Base-by-base conservation (phyloP, 2,113 vertebrate species). In the Notechis scutatus region DNA sequence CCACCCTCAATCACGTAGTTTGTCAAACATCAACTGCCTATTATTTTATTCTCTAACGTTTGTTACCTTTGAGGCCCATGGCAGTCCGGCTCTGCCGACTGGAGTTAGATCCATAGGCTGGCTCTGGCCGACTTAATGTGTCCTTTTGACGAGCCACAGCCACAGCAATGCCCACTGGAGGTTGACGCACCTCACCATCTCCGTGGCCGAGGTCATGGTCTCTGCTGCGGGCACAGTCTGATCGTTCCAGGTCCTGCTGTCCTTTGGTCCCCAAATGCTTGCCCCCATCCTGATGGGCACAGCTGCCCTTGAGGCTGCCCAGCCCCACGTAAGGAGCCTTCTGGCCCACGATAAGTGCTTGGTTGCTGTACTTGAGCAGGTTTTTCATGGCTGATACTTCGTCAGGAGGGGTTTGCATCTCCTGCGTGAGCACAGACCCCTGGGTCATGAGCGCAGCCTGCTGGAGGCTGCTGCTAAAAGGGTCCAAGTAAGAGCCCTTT, bases 321-420 rank as follows among this genome's bases (percentile, higher is more conserved):
- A 99, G 96, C 61, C 99, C 98, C 94, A 98, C 97, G 55, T 99
- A 98, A 9, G 99, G 98, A 3, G 97, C 98, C 96, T 99, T 99
- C 97, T 99, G 99, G 45, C 99, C 98, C 21, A 98, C 98, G 0
- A 98, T 98, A 94, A 99, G 98, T 1, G 99, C 98, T 94, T 99
- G 99, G 96, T 97, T 99, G 98, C 99, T 99, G 97, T 99, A 99
- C 93, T 99, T 99, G 10, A 99, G 98, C 93, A 99, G 97, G 96
- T 97, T 99, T 96, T 99, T 99, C 98, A 99, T 99, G 96, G 99
- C 99, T 0, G 98, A 99, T 56, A 98, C 98, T 95, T 99, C 99
- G 0, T 97, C 98, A 0, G 98, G 98, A 4, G 98, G 97, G 0
- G 96, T 94, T 7, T 98, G 97, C 93, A 98, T 96, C 92, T 99